A percentile compares a stretch with the other conserved stretches of the same genome.
Conservation (phyloP, 2,888 invertebrate genomes). For the Anorthoa munda region DNA sequence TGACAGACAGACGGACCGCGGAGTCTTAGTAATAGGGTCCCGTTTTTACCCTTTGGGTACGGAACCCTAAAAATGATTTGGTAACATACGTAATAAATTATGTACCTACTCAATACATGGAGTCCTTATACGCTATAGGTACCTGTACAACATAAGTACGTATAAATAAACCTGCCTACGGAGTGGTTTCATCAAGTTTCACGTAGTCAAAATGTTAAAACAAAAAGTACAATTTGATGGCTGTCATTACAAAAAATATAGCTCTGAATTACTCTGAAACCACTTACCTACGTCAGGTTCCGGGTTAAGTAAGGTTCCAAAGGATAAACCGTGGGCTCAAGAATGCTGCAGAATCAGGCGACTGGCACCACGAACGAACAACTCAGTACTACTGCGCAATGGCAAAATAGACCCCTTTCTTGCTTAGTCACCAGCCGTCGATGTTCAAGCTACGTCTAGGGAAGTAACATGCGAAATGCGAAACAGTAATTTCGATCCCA, state of each 20-base stretch:
- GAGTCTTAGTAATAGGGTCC: no score
- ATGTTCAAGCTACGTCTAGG: constrained; percentile 13
- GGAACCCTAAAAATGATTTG: no score
- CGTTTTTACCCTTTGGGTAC: no score
- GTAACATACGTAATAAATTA: neutral
- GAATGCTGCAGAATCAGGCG: neutral
- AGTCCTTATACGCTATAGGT: neutral
- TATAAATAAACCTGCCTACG: neutral
- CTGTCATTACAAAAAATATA: neutral
- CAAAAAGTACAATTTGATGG: neutral
- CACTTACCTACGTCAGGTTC: constrained; percentile 22
- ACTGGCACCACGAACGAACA: neutral
- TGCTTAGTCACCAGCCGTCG: neutral
- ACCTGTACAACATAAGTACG: no score
- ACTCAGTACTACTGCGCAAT: constrained; percentile 9
- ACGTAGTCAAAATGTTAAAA: no score
- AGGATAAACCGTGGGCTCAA: neutral
- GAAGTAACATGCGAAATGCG: constrained; percentile 29
- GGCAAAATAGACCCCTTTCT: neutral
- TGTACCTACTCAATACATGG: neutral
- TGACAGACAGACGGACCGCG: no score
- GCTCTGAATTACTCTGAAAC: neutral
- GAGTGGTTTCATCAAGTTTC: neutral
- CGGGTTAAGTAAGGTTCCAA: neutral
- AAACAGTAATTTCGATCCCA: constrained; percentile 26